Percentiles rank a stretch among this genome's conserved stretches.
phyloP scores from a whole-genome alignment of 2,113 vertebrate species.

The Callocephalon fimbriatum region DNA sequence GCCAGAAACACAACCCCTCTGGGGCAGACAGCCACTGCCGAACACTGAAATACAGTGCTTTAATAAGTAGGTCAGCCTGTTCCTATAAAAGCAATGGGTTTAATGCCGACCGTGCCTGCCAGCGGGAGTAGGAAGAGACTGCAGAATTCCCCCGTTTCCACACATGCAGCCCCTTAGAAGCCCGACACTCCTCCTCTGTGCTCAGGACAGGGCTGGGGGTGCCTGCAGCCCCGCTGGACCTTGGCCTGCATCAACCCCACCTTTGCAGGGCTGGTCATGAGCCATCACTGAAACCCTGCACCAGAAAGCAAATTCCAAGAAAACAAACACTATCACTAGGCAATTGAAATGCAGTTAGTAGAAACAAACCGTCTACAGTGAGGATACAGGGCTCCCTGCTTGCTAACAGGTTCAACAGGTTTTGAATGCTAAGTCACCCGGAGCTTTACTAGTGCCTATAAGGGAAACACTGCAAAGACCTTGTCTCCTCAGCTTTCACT shows the following conservation, averaged over 20 bases:
- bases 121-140: neutral
- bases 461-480: neutral
- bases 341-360: constrained; percentile 56
- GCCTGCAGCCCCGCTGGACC: rapidly evolving
- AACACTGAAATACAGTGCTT: constrained; percentile 32
- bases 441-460: neutral
- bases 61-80: constrained; percentile 61
- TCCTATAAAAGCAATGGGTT: constrained; percentile 10
- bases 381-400: neutral
- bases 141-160: rapidly evolving
- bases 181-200: neutral
- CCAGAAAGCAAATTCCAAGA: constrained; percentile 49
- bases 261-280: neutral
- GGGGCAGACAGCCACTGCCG: neutral
- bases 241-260: neutral
- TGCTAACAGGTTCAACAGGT: constrained; percentile 64
- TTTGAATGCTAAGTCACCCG: constrained; percentile 10
- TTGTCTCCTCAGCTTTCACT: neutral
- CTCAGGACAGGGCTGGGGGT: neutral
- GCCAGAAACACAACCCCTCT: neutral
- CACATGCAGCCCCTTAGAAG: neutral
- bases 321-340: constrained; percentile 71
- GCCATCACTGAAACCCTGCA: constrained; percentile 1
- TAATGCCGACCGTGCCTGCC: neutral
- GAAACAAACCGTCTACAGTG: constrained; percentile 30